Conservation (phyloP, 2,888 invertebrate genomes). For the Diogma glabrata region DNA sequence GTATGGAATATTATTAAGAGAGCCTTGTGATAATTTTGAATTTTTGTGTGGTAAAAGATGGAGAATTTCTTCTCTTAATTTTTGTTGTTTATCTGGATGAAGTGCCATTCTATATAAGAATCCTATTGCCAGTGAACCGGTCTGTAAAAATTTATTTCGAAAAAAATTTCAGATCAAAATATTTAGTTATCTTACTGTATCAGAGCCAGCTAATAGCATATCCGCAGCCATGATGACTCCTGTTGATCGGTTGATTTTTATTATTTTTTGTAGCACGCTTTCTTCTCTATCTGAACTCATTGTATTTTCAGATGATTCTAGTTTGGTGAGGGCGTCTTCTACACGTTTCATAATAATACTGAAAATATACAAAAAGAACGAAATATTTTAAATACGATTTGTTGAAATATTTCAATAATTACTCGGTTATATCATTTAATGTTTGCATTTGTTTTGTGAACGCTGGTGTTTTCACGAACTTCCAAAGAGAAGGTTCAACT, state of each 20-base stretch:
- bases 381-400: too few relatives aligned
- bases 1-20: conserved; percentile 42
- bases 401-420: too few relatives aligned
- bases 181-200: conserved; percentile 44
- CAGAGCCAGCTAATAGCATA: conserved; percentile 57
- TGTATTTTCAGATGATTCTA: conserved; percentile 24
- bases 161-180: background rate
- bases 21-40: conserved; percentile 34
- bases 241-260: conserved; percentile 47
- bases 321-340: too few relatives aligned
- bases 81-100: conserved; percentile 49
- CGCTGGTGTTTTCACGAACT: conserved; percentile 25
- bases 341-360: background rate
- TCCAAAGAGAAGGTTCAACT: conserved; percentile 26
- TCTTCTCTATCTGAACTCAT: conserved; percentile 36
- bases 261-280: conserved; percentile 52
- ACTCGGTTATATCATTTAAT: conserved; percentile 23
- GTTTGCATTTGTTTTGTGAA: conserved; percentile 24
- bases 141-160: conserved; percentile 19
- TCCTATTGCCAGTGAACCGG: conserved; percentile 39
- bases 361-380: background rate
- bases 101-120: conserved; percentile 49
- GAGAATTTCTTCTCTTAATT: conserved; percentile 45
- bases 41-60: conserved; percentile 34
- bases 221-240: conserved; percentile 57